phyloP scores from a whole-genome alignment of 2,113 vertebrate genomes.

The Lycaon pictus region DNA sequence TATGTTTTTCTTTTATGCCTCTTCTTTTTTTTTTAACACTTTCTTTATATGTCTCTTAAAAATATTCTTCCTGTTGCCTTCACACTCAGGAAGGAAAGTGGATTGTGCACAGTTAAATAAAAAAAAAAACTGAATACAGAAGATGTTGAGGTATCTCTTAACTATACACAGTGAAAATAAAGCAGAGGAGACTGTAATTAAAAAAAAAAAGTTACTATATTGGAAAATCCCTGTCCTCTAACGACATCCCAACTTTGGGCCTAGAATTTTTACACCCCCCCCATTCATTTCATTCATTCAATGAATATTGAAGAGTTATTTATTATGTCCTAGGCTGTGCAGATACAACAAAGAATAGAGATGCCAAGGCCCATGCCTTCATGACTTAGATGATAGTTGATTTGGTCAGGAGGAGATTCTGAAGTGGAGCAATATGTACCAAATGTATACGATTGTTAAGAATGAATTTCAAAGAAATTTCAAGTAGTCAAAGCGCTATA shows the following conservation, averaged over 20 bases:
- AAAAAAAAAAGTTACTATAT: neutral
- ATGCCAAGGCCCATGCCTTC: neutral
- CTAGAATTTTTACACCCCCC: neutral
- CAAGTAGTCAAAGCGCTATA: neutral
- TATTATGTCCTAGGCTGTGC: neutral
- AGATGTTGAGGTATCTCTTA: neutral
- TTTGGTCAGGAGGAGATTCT: neutral
- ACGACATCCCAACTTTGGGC: neutral
- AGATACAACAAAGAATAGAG: neutral
- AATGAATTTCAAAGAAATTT: slow-evolving; percentile 7
- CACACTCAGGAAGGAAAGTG: neutral
- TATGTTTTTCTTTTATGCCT: neutral
- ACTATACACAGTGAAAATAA: neutral
- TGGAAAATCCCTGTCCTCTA: neutral
- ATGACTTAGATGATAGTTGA: neutral
- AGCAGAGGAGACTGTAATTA: neutral
- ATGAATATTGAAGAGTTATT: neutral
- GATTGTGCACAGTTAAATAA: neutral
- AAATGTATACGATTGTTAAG: slow-evolving; percentile 9
- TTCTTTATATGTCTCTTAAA: slow-evolving; percentile 8
- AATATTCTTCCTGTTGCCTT: neutral
- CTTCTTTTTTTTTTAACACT: neutral
- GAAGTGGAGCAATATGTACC: neutral
- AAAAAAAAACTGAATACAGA: neutral
- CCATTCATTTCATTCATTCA: neutral